Percentiles rank a stretch among this genome's conserved stretches.
These are phyloP conservation scores for Acanthurus tractus DNA, from an alignment of 2,797 vertebrate species.

Conservation along the genomic window DNA sequence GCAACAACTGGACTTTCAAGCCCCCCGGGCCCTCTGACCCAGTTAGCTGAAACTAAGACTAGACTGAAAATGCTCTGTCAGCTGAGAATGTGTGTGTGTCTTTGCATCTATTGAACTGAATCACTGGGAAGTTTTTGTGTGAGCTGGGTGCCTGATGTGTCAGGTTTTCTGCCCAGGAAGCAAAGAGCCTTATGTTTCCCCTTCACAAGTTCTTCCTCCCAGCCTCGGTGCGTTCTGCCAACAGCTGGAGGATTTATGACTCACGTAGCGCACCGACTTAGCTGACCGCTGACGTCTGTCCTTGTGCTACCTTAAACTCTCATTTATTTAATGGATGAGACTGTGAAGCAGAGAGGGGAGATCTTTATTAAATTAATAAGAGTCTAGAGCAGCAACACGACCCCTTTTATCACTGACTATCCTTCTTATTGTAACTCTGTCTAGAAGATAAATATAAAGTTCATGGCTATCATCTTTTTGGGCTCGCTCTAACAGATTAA, in stretches of 20 bases:
- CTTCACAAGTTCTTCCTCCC: constrained; percentile 21
- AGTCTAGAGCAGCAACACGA: neutral
- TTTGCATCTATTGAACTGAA: constrained; percentile 34
- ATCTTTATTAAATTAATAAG: constrained; percentile 4
- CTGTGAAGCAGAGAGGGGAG: neutral
- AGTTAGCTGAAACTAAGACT: constrained; percentile 50
- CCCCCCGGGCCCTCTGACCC: constrained; percentile 40
- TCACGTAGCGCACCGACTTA: constrained; percentile 25
- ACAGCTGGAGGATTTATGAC: constrained; percentile 58
- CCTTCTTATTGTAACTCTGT: neutral
- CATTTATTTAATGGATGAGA: constrained; percentile 27
- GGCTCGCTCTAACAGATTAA: neutral
- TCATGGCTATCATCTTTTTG: neutral
- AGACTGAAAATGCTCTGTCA: constrained; percentile 57
- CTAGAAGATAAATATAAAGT: neutral
- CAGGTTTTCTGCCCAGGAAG: constrained; percentile 63
- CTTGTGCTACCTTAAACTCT: constrained; percentile 46
- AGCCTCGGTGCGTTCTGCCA: constrained; percentile 30
- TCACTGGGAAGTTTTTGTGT: constrained; percentile 49
- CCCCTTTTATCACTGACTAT: neutral
- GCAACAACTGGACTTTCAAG: constrained; percentile 34
- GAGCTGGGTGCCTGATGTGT: constrained; percentile 28
- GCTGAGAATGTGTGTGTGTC: constrained; percentile 33
- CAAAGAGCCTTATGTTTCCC: constrained; percentile 55
- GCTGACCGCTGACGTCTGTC: constrained; percentile 39